Evolutionary conservation across 2,888 invertebrate species (phyloP), one percentile per base, ranked within the genome.

Genomic region (Oasisia sp.): DNA sequence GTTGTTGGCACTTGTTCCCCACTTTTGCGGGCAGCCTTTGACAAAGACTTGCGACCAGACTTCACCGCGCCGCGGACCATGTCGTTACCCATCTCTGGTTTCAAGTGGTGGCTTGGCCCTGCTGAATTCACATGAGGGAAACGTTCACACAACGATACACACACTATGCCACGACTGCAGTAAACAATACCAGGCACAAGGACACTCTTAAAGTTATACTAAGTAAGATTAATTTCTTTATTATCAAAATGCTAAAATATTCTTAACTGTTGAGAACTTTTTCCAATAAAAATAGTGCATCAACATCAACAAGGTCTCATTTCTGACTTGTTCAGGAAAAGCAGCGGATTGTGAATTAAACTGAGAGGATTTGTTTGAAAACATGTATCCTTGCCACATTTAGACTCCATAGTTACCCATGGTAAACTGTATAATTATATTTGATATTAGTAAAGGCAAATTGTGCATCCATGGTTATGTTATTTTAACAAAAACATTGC

Each of bases 31-130:
- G 27, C 7, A 74, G 27, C 50, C 58, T 91, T 58, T 14, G 50
- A 14, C 89, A 19, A n/a, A 27, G 89, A 92, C 98, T 19, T 44
- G 89, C 32, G 74, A 90, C 38, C 32, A 32, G 27, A 44, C 32
- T 12, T 74, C 27, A 74, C 27, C 0, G 74, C 19, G 1, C 14
- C 7, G 74, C 74, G 74, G 27, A 74, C 74, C 74, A 74, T 14
- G 5, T 74, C 74, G 27, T 74, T 74, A 27, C 74, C 74, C 74
- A 74, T 74, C 27, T 74, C n/a, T 74, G 27, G 19, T 7, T 74
- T n/a, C n/a, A n/a, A 74, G 19, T 74, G 74, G 19, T 74, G 74
- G 27, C 74, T 74, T 74, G 74, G 7, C 27, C 74, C 74, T 27
- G 74, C 74, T 74, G 74, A n/a, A 74, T 27, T 7, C 19, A 74